Conservation (phyloP, 2,888 invertebrate species). For the Catocala nupta region DNA sequence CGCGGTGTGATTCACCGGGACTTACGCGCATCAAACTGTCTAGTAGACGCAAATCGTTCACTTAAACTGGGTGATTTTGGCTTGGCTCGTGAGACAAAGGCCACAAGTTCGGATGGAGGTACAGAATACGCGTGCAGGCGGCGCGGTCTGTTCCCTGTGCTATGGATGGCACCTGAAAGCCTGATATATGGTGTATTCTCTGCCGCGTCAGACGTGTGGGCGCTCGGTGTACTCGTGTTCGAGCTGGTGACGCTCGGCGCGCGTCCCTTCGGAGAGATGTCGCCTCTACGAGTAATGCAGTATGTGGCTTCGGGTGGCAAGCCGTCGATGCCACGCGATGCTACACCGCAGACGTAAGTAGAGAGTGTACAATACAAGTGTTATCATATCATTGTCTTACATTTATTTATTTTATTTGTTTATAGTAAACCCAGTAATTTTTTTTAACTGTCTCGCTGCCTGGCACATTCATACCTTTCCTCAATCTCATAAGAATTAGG, state of each 20-base stretch:
- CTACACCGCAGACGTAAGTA: slow-evolving; percentile 57
- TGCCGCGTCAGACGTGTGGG: slow-evolving; percentile 95
- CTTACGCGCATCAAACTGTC: slow-evolving; percentile 92
- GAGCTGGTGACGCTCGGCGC: slow-evolving; percentile 96
- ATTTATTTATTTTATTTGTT: too few species aligned
- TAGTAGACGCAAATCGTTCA: slow-evolving; percentile 90
- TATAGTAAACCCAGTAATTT: too few species aligned
- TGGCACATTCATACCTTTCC: too few species aligned
- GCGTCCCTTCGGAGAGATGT: slow-evolving; percentile 93
- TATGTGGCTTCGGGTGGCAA: slow-evolving; percentile 89
- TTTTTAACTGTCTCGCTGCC: too few species aligned
- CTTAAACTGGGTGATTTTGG: slow-evolving; percentile 95
- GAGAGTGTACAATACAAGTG: too few species aligned
- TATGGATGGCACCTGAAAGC: slow-evolving; percentile 97
- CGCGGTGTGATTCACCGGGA: slow-evolving; percentile 85
- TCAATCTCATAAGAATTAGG: too few species aligned
- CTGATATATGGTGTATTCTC: slow-evolving; percentile 93
- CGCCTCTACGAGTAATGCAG: slow-evolving; percentile 89
- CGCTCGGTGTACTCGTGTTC: slow-evolving; percentile 93
- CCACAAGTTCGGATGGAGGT: slow-evolving; percentile 89
- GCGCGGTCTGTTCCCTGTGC: slow-evolving; percentile 93
- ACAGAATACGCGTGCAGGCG: slow-evolving; percentile 94
- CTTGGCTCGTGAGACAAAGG: slow-evolving; percentile 94
- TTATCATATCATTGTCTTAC: too few species aligned
- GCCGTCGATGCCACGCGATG: slow-evolving; percentile 89